Evolutionary conservation across 1,140 invertebrate genomes (phyloP).

Genomic region (Cyclargus thomasi): DNA sequence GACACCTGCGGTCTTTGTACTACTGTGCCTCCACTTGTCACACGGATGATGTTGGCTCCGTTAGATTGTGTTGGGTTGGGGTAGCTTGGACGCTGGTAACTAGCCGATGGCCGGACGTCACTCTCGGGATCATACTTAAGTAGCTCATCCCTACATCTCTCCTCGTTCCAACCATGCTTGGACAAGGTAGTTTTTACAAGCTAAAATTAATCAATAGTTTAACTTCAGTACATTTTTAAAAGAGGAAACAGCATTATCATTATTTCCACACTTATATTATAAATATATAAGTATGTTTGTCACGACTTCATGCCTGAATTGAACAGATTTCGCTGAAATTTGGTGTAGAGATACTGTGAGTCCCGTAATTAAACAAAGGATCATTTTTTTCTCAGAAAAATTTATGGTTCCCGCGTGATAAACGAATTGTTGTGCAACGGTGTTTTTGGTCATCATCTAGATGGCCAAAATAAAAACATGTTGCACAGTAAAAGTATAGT

Average conservation of each 20-base stretch:
- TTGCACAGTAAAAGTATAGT: too few relatives aligned
- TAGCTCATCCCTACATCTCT: conserved; percentile 63
- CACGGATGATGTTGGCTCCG: conserved; percentile 45
- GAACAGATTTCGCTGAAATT: too few relatives aligned
- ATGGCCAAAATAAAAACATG: too few relatives aligned
- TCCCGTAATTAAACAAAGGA: too few relatives aligned
- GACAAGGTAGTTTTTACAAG: conserved; percentile 62
- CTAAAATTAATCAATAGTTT: conserved; percentile 36
- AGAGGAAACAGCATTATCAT: not conserved
- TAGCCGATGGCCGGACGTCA: conserved; percentile 35
- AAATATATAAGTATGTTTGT: too few relatives aligned
- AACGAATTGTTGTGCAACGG: too few relatives aligned
- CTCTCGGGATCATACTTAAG: conserved; percentile 66
- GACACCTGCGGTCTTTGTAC: conserved; percentile 34
- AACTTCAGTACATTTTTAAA: not conserved
- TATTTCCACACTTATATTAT: not conserved
- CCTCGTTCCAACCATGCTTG: conserved; percentile 70
- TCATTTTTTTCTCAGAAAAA: too few relatives aligned
- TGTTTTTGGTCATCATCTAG: too few relatives aligned
- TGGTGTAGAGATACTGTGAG: too few relatives aligned
- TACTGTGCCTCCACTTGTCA: conserved; percentile 35
- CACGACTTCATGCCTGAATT: too few relatives aligned
- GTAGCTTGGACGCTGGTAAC: conserved; percentile 35
- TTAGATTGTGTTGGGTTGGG: conserved; percentile 37
- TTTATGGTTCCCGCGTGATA: too few relatives aligned